Conservation (phyloP, 1,140 invertebrate genomes). For the Hydropsyche tenuis region DNA sequence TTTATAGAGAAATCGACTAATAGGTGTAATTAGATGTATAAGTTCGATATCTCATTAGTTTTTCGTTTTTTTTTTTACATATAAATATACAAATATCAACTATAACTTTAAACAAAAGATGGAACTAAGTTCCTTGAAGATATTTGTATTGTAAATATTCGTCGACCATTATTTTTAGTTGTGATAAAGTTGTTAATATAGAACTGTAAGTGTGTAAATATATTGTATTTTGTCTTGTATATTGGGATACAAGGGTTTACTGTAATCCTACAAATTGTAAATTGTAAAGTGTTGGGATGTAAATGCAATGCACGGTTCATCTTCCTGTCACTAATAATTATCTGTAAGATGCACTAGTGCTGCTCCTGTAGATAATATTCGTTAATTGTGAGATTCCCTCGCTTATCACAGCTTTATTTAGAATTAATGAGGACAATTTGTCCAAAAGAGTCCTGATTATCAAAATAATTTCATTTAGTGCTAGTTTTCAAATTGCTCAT, state of each 20-base stretch:
- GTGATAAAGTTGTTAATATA: slow-evolving; percentile 48
- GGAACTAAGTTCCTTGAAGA: slow-evolving; percentile 39
- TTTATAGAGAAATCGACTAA: slow-evolving; percentile 35
- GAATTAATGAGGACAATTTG: neutral
- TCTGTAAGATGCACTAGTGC: slow-evolving; percentile 45
- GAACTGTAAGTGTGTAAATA: slow-evolving; percentile 38
- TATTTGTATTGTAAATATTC: slow-evolving; percentile 44
- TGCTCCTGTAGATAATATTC: slow-evolving; percentile 26
- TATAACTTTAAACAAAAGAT: slow-evolving; percentile 6
- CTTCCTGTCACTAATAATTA: slow-evolving; percentile 50
- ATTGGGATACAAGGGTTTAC: slow-evolving; percentile 41
- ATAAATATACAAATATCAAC: slow-evolving; percentile 1
- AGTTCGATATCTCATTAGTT: slow-evolving; percentile 29
- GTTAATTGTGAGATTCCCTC: slow-evolving; percentile 58
- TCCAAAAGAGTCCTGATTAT: slow-evolving; percentile 14
- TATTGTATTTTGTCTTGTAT: slow-evolving; percentile 43
- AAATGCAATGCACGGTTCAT: slow-evolving; percentile 50
- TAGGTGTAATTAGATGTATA: slow-evolving; percentile 30
- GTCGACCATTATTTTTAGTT: slow-evolving; percentile 46
- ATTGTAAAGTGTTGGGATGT: slow-evolving; percentile 49
- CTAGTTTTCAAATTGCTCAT: slow-evolving; percentile 40
- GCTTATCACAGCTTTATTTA: slow-evolving; percentile 42
- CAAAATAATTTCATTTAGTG: slow-evolving; percentile 3
- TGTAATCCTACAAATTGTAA: slow-evolving; percentile 38
- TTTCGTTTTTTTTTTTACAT: slow-evolving; percentile 18